phyloP scores from a whole-genome alignment of 2,797 vertebrate species.

The Onychomys arenicola region DNA sequence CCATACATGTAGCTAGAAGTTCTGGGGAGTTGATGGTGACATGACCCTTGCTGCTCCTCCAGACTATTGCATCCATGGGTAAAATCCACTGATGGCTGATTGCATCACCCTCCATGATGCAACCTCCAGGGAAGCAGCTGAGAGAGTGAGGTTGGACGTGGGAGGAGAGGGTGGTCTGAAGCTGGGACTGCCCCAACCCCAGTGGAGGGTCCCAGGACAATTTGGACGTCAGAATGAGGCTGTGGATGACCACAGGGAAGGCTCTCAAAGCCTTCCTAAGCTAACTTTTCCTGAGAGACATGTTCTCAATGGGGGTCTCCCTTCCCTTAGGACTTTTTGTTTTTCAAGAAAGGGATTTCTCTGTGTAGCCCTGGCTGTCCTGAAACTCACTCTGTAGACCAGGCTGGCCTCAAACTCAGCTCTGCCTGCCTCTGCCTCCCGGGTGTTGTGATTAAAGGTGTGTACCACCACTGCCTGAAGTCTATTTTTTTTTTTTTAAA shows the following conservation, averaged over 20 bases:
- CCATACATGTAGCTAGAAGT: neutral
- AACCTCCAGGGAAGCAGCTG: slow-evolving; percentile 74
- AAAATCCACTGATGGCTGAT: slow-evolving; percentile 80
- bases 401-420: neutral
- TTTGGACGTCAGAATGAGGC: slow-evolving; percentile 78
- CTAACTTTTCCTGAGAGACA: slow-evolving; percentile 54
- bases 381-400: neutral
- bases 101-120: slow-evolving; percentile 81
- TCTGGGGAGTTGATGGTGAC: slow-evolving; percentile 32
- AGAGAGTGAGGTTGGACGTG: slow-evolving; percentile 70
- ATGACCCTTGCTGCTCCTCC: slow-evolving; percentile 35
- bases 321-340: slow-evolving; percentile 31
- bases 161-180: slow-evolving; percentile 68
- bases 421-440: neutral
- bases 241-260: slow-evolving; percentile 70
- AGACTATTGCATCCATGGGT: slow-evolving; percentile 80
- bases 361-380: neutral
- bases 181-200: slow-evolving; percentile 74
- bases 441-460: neutral
- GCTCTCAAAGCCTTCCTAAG: slow-evolving; percentile 50
- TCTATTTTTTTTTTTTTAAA: neutral
- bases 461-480: neutral
- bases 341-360: neutral
- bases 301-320: slow-evolving; percentile 41
- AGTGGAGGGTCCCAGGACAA: slow-evolving; percentile 75